Evolutionary conservation across 1,140 invertebrate genomes (phyloP), one percentile per base, ranked within the genome.

Genomic region (Panagrolaimus sp.): DNA sequence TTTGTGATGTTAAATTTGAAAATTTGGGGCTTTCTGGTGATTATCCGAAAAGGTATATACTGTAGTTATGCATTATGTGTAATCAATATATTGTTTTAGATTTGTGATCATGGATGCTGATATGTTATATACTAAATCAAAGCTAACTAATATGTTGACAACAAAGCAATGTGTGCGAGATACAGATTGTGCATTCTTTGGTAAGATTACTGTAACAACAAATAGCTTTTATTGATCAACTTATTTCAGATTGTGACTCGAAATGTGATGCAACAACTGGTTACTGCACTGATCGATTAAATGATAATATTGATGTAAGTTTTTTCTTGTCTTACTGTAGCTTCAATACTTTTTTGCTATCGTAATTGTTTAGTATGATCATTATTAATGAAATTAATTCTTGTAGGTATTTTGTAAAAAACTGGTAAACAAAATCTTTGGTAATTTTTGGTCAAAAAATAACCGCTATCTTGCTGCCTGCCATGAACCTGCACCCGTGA

Each of bases 1-100:
- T 80, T 81, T 82, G 80, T 57, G 80, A 83, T 66, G 80, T 82
- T 7, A 74, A 80, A 45, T 82, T 82, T 57, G 79, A 82, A 14
- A 82, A 82, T 72, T 63, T 82, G 13, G 80, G 81, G 13, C 53
- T 82, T n/a, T 82, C 79, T 14, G 75, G 80, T 1, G 71, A 78
- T 27, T 83, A 83, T 67, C 80, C 80, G 9, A 83, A 83, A 68
- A 70, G 79, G 72, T 81, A 65, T 27, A 25, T 64, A 53, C 8
- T 57, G n/a, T n/a, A n/a, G n/a, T 23, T 63, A 42, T n/a, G 46
- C 57, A 47, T 23, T 61, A 20, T 63, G 51, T 44, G 48, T 20
- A 11, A 8, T 2, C 0, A 14, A 9, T 51, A 20, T 48, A 13
- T 23, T 69, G 31, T 43, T 48, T 31, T 63, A 79, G 78, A 64